These are phyloP conservation scores for Eucidaris tribuloides DNA, from an alignment of 35 echinoderm and acorn worm genomes.

Conservation along the genomic window DNA sequence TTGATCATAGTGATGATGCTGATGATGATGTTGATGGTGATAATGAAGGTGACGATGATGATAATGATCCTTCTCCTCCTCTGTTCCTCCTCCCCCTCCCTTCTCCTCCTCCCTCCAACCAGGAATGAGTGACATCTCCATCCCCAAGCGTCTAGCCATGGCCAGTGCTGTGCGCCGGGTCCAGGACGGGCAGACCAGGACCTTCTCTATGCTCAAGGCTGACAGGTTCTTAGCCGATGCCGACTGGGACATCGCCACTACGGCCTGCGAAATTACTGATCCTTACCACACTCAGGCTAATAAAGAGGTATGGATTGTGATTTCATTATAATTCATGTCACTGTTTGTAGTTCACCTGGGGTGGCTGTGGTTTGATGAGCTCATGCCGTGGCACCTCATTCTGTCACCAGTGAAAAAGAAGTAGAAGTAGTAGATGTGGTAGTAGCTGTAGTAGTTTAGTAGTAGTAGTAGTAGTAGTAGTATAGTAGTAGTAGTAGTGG, in stretches of 20 bases:
- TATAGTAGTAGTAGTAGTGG: background rate
- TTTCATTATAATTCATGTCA: background rate
- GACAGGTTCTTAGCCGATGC: slow-evolving; percentile 95
- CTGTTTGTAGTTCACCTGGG: too few species aligned
- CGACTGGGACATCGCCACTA: slow-evolving; percentile 80
- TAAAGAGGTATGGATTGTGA: slow-evolving; percentile 15
- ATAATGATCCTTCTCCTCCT: too few species aligned
- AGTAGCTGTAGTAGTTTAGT: background rate
- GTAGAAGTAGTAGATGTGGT: too few species aligned
- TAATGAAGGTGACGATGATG: too few species aligned
- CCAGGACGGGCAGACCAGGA: slow-evolving; percentile 61
- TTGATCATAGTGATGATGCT: too few species aligned
- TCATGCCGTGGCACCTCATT: too few species aligned
- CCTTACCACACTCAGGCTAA: slow-evolving; percentile 47
- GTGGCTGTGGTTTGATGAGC: too few species aligned
- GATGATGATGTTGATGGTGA: too few species aligned
- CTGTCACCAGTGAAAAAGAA: too few species aligned
- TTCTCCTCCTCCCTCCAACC: too few species aligned
- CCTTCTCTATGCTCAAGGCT: slow-evolving; percentile 88
- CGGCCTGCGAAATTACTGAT: slow-evolving; percentile 69
- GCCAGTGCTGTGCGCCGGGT: slow-evolving; percentile 76
- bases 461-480: background rate
- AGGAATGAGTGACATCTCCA: slow-evolving; percentile 99
- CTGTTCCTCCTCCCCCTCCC: too few species aligned
- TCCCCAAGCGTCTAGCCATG: slow-evolving; percentile 91